Conservation (phyloP, 2,888 invertebrate genomes). For the Agrotis ipsilon region DNA sequence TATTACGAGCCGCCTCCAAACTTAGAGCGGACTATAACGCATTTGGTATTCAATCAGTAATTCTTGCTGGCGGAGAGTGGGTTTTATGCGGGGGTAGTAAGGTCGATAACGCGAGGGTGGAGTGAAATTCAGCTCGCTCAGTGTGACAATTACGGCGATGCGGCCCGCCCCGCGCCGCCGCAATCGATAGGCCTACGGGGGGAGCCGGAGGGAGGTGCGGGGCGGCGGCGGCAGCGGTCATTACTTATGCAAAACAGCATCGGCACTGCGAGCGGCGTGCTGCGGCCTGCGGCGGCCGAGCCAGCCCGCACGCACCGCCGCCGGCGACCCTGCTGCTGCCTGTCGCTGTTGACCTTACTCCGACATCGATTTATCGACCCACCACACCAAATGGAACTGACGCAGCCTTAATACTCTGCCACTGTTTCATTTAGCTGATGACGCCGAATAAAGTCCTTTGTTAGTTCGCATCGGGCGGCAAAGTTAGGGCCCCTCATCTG, state of each 20-base stretch:
- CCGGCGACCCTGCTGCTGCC: conserved; percentile 58
- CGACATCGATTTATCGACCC: conserved; percentile 73
- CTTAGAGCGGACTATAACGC: conserved; percentile 89
- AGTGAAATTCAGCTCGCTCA: conserved; percentile 85
- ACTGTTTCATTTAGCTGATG: conserved; percentile 65
- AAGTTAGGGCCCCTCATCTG: conserved; percentile 80
- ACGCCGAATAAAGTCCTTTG: conserved; percentile 69
- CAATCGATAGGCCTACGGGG: conserved; percentile 94
- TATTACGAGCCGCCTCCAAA: conserved; percentile 90
- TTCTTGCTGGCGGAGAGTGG: conserved; percentile 74
- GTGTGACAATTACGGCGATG: conserved; percentile 91
- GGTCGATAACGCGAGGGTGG: conserved; percentile 84
- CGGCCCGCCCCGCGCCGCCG: conserved; percentile 92
- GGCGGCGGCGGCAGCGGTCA: conserved; percentile 76
- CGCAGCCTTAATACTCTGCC: conserved; percentile 46
- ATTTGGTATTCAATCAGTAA: conserved; percentile 86
- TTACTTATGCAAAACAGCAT: conserved; percentile 90
- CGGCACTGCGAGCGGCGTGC: conserved; percentile 70
- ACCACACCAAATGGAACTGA: conserved; percentile 53
- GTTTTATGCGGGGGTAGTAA: conserved; percentile 84
- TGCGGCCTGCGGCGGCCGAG: conserved; percentile 64
- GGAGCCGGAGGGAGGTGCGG: conserved; percentile 85
- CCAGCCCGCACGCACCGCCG: conserved; percentile 66
- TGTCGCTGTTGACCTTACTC: conserved; percentile 70
- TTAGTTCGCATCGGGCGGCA: conserved; percentile 61